phyloP scores from a whole-genome alignment of 1,140 invertebrate species.

The Drosophila simulans region DNA sequence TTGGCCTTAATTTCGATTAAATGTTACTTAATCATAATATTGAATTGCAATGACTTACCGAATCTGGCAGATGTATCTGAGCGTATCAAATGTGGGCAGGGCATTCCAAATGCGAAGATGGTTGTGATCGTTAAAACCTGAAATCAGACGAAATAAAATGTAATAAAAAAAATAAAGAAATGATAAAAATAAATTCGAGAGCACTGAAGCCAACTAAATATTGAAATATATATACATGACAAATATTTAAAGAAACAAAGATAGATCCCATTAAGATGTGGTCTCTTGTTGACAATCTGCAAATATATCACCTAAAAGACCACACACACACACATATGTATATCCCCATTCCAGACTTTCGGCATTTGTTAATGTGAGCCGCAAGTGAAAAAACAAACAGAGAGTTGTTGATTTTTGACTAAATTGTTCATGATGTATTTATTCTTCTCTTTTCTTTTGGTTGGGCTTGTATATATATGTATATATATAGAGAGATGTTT shows the following conservation, averaged over 20 bases:
- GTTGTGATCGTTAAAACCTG: not conserved
- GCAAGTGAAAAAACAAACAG: conserved; percentile 26
- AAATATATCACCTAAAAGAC: too few species aligned
- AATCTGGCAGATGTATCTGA: not conserved
- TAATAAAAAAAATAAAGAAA: not conserved
- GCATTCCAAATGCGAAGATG: too few species aligned
- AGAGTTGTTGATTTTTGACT: conserved; percentile 66
- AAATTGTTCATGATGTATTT: conserved; percentile 77
- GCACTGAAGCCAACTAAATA: not conserved
- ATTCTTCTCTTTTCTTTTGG: conserved; percentile 49
- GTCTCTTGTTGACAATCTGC: too few species aligned
- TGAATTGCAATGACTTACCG: not conserved
- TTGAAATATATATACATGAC: not conserved
- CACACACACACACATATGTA: too few species aligned
- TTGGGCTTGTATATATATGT: conserved; percentile 25
- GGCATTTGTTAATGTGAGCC: not conserved
- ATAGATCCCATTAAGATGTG: too few species aligned
- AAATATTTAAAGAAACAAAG: not conserved
- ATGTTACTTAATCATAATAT: too few species aligned
- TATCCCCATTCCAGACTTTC: not conserved
- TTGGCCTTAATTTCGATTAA: too few species aligned
- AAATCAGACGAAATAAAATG: not conserved
- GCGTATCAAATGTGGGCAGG: too few species aligned
- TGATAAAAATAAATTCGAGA: not conserved
- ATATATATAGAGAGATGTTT: conserved; percentile 43